Percentiles rank a stretch among this genome's conserved stretches.
These are phyloP conservation scores for Synanthedon vespiformis DNA, from an alignment of 2,888 invertebrate species.

Conservation along the genomic window DNA sequence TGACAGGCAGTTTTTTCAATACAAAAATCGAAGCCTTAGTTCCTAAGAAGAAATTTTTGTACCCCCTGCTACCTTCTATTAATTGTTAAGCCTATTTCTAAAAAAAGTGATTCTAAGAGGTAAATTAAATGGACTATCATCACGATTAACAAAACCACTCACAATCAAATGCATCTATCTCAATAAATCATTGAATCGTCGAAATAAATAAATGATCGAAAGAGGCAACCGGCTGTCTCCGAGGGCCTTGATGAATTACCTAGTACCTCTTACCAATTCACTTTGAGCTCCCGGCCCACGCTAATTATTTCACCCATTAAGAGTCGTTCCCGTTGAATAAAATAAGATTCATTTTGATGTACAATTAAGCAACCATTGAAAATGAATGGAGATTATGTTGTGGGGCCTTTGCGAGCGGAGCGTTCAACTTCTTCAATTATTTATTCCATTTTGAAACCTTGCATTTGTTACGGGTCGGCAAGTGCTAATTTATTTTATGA, in stretches of 20 bases:
- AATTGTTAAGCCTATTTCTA: too few relatives aligned
- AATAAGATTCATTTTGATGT: constrained; percentile 36
- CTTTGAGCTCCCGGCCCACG: constrained; percentile 17
- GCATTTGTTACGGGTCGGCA: too few relatives aligned
- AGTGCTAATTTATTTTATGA: too few relatives aligned
- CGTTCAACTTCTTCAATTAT: not conserved
- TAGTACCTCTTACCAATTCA: constrained; percentile 19
- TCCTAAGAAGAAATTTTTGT: too few relatives aligned
- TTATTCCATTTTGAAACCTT: too few relatives aligned
- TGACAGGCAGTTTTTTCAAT: too few relatives aligned
- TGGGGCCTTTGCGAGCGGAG: constrained; percentile 8
- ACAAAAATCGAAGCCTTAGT: too few relatives aligned
- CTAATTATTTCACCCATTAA: constrained; percentile 21
- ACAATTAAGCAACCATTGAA: constrained; percentile 32
- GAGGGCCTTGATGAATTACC: constrained; percentile 1
- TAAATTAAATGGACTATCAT: too few relatives aligned
- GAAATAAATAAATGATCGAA: not conserved
- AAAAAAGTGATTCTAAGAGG: too few relatives aligned
- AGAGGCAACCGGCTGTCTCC: not conserved
- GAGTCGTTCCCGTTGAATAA: constrained; percentile 24
- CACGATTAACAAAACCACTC: too few relatives aligned
- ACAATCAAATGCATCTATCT: too few relatives aligned
- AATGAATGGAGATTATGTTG: constrained; percentile 19
- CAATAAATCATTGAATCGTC: not conserved
- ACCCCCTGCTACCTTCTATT: too few relatives aligned